A percentile compares a stretch with the other conserved stretches of the same genome.
These are phyloP conservation scores for Parus major DNA, from an alignment of 2,113 vertebrate species.

Conservation along the genomic window DNA sequence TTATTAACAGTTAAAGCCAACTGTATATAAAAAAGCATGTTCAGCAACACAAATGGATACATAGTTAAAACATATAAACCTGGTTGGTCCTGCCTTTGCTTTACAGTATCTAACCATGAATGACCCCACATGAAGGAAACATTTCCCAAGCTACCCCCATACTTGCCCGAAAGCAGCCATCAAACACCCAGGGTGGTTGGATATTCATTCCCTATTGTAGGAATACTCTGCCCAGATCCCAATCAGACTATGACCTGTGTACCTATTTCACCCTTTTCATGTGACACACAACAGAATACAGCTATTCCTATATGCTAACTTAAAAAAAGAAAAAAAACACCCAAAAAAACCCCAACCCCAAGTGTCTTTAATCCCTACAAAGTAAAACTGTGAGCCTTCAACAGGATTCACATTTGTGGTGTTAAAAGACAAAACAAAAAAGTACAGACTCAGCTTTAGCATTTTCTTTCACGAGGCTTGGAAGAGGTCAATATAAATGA, in stretches of 20 bases:
- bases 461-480: not conserved
- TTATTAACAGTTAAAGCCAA: not conserved
- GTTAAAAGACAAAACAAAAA: not conserved
- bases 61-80: not conserved
- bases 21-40: not conserved
- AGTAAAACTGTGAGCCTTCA: not conserved
- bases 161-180: not conserved
- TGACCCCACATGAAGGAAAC: not conserved
- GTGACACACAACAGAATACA: fast-evolving
- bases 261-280: not conserved
- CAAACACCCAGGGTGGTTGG: not conserved
- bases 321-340: not conserved
- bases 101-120: not conserved
- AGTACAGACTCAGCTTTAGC: fast-evolving
- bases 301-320: not conserved
- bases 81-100: not conserved
- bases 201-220: not conserved
- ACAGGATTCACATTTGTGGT: not conserved
- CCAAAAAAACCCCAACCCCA: fast-evolving
- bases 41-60: not conserved
- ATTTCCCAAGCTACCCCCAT: not conserved
- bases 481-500: not conserved
- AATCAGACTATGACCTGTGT: not conserved
- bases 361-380: not conserved
- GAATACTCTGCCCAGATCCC: not conserved